Evolutionary conservation across 2,113 vertebrate genomes (phyloP).

Genomic region (Atractosteus spatula): DNA sequence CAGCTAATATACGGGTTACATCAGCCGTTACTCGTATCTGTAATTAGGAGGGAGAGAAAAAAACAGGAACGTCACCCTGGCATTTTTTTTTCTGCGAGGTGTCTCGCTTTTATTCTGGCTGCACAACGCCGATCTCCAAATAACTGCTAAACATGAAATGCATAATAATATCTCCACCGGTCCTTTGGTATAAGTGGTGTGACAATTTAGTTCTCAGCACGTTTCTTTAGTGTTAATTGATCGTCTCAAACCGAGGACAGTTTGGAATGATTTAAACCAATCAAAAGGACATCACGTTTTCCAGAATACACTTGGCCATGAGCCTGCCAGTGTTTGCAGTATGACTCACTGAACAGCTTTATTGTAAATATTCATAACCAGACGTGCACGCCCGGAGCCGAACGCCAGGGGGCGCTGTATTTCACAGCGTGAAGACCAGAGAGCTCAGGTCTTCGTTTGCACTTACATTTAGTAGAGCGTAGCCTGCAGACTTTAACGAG

Average conservation of each 20-base stretch:
- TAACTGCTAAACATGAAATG: conserved; percentile 56
- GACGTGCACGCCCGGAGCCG: neutral
- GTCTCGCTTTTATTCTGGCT: too few relatives aligned
- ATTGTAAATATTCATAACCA: conserved; percentile 6
- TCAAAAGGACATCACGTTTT: conserved; percentile 52
- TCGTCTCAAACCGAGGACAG: conserved; percentile 58
- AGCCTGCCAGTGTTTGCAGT: conserved; percentile 37
- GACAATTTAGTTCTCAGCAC: conserved; percentile 66
- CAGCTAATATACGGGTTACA: too few relatives aligned
- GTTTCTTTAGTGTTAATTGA: conserved; percentile 68
- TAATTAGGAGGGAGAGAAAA: too few relatives aligned
- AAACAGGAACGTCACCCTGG: too few relatives aligned
- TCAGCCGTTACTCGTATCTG: too few relatives aligned
- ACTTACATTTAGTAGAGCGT: too few relatives aligned
- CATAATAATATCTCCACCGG: conserved; percentile 54
- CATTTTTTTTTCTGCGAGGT: too few relatives aligned
- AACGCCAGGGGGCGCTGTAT: neutral
- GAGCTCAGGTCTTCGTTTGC: too few relatives aligned
- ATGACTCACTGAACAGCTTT: neutral
- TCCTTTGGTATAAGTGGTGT: conserved; percentile 65
- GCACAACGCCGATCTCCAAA: conserved; percentile 18
- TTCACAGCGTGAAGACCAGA: too few relatives aligned
- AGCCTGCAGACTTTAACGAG: too few relatives aligned
- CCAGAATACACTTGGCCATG: conserved; percentile 41
- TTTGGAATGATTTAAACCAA: conserved; percentile 54